These are phyloP conservation scores for Umimayanthus kanabou DNA, from an alignment of 92 coral and sea anemone genomes.

Conservation along the genomic window DNA sequence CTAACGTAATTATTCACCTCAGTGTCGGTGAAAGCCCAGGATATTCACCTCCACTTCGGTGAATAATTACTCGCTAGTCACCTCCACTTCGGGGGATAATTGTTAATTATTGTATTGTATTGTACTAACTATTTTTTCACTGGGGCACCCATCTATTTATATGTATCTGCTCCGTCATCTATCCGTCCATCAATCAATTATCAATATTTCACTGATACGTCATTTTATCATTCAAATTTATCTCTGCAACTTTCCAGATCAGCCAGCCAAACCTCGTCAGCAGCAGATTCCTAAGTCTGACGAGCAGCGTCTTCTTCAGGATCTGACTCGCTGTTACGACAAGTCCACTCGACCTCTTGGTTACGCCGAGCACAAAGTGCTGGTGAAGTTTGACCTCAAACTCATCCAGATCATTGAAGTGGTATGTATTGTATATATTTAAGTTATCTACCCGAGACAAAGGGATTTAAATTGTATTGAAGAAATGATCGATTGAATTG, in stretches of 20 bases:
- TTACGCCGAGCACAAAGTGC: not conserved
- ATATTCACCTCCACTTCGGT: too few relatives aligned
- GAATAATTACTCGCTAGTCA: too few relatives aligned
- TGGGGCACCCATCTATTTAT: too few relatives aligned
- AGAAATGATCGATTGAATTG: not conserved
- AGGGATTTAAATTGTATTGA: not conserved
- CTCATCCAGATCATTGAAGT: conserved; percentile 26
- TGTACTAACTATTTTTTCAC: too few relatives aligned
- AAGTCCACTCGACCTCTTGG: conserved; percentile 6
- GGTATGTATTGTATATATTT: not conserved
- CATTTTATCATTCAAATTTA: not conserved
- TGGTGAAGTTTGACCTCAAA: conserved; percentile 15
- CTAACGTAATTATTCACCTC: too few relatives aligned
- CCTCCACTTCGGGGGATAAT: too few relatives aligned
- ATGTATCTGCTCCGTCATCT: too few relatives aligned
- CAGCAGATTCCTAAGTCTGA: conserved; percentile 8
- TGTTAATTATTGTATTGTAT: too few relatives aligned
- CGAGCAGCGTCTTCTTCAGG: conserved; percentile 30
- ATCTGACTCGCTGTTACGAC: conserved; percentile 37
- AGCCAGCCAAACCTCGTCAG: conserved; percentile 15
- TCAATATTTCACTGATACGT: not conserved
- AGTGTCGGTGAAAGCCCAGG: too few relatives aligned
- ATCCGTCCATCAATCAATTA: not conserved
- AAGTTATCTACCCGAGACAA: not conserved
- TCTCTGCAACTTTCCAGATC: not conserved